Evolutionary conservation across 2,888 invertebrate genomes (phyloP).

Genomic region (Eucriotettix oculatus): DNA sequence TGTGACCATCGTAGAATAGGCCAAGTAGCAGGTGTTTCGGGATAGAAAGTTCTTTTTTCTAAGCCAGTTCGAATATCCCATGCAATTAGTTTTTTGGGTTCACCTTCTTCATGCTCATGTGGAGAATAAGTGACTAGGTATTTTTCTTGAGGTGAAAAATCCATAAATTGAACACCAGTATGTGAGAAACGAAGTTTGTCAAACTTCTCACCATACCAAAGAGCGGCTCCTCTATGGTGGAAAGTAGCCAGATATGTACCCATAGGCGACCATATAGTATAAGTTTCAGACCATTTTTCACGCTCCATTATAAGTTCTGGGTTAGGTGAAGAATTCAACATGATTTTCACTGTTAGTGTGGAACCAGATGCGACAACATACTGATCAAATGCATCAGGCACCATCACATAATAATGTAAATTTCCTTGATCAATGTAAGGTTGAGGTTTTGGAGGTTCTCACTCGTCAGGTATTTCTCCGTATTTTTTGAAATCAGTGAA

Average conservation of each 20-base stretch:
- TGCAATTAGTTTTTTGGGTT: slow-evolving; percentile 68
- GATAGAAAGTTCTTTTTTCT: slow-evolving; percentile 80
- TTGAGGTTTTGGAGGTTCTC: slow-evolving; percentile 79
- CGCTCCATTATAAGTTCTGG: slow-evolving; percentile 68
- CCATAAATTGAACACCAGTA: slow-evolving; percentile 81
- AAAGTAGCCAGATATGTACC: slow-evolving; percentile 95
- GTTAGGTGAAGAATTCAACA: slow-evolving; percentile 80
- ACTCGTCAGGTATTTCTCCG: slow-evolving; percentile 77
- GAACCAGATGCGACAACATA: slow-evolving; percentile 79
- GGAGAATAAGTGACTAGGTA: slow-evolving; percentile 92
- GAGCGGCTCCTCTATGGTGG: slow-evolving; percentile 85
- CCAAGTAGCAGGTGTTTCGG: slow-evolving; percentile 59
- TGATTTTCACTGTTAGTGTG: slow-evolving; percentile 64
- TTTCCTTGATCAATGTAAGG: slow-evolving; percentile 87
- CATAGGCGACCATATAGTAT: slow-evolving; percentile 92
- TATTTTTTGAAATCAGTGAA: slow-evolving; percentile 94
- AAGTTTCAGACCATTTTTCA: slow-evolving; percentile 86
- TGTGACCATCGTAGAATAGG: slow-evolving; percentile 96
- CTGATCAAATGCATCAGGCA: slow-evolving; percentile 92
- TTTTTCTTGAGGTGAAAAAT: slow-evolving; percentile 96
- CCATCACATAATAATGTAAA: slow-evolving; percentile 79
- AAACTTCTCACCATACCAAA: slow-evolving; percentile 92
- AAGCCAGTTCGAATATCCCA: slow-evolving; percentile 94
- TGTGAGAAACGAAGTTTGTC: slow-evolving; percentile 87
- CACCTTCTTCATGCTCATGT: slow-evolving; percentile 30